phyloP scores from a whole-genome alignment of 2,113 vertebrate species.

The Canis aureus region DNA sequence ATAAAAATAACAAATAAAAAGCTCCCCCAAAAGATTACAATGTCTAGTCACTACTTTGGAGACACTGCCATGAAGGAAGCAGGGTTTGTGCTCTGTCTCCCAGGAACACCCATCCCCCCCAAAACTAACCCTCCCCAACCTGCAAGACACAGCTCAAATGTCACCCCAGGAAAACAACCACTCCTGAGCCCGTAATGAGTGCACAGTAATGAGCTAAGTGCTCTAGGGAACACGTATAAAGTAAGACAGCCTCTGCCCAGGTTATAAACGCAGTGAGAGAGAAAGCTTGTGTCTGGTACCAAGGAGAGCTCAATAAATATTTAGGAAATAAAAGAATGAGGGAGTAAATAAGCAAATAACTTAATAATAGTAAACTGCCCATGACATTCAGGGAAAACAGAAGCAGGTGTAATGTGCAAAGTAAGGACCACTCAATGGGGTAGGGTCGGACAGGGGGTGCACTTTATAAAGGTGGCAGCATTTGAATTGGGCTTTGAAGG shows the following conservation, averaged over 20 bases:
- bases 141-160: neutral
- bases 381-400: neutral
- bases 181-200: neutral
- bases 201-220: neutral
- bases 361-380: neutral
- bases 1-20: neutral
- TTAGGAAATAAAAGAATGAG: constrained; percentile 20
- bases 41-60: neutral
- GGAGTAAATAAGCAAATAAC: neutral
- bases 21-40: neutral
- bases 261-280: neutral
- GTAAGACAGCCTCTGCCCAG: neutral
- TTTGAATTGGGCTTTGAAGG: neutral
- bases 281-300: neutral
- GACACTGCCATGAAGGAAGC: neutral
- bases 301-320: neutral
- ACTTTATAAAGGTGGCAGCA: neutral
- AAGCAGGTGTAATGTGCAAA: neutral
- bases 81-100: neutral
- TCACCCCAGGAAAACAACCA: neutral
- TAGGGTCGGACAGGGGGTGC: neutral
- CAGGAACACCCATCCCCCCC: neutral
- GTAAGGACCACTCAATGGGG: neutral
- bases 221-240: neutral
- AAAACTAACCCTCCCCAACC: neutral